phyloP scores from a whole-genome alignment of 2,113 vertebrate species.

The Jacana jacana region DNA sequence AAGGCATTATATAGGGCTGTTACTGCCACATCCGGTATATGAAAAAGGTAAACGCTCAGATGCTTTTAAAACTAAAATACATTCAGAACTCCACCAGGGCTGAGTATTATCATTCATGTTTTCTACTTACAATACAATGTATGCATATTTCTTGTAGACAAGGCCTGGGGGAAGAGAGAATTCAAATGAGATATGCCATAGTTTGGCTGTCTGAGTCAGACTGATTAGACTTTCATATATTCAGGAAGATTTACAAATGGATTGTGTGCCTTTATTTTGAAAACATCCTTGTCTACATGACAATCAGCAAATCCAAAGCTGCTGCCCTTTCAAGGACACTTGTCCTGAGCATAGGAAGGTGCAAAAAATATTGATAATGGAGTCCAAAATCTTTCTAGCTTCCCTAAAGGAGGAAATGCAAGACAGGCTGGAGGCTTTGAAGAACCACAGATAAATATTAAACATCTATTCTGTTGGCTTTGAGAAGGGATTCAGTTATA shows the following conservation, averaged over 20 bases:
- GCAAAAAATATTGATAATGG: not conserved
- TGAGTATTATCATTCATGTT: not conserved
- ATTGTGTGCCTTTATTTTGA: constrained; percentile 37
- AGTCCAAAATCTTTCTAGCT: not conserved
- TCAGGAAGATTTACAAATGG: constrained; percentile 46
- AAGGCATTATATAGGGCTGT: not conserved
- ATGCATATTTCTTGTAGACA: constrained; percentile 36
- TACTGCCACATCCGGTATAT: not conserved
- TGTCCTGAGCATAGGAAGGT: not conserved
- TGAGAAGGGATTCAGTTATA: not conserved
- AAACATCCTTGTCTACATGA: constrained; percentile 43
- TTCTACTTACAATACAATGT: not conserved
- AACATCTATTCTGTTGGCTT: not conserved
- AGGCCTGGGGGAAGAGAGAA: constrained; percentile 38
- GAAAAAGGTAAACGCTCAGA: not conserved
- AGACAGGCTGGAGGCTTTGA: not conserved
- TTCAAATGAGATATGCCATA: constrained; percentile 11
- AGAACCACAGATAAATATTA: not conserved
- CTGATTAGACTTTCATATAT: constrained; percentile 56
- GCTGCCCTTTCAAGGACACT: constrained; percentile 30
- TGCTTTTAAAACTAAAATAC: not conserved
- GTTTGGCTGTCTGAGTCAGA: constrained; percentile 17
- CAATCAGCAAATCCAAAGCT: constrained; percentile 18
- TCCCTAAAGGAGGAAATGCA: not conserved
- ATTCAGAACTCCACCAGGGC: not conserved